Base-by-base conservation (phyloP, 2,888 invertebrate species). In the Pandemis corylana region DNA sequence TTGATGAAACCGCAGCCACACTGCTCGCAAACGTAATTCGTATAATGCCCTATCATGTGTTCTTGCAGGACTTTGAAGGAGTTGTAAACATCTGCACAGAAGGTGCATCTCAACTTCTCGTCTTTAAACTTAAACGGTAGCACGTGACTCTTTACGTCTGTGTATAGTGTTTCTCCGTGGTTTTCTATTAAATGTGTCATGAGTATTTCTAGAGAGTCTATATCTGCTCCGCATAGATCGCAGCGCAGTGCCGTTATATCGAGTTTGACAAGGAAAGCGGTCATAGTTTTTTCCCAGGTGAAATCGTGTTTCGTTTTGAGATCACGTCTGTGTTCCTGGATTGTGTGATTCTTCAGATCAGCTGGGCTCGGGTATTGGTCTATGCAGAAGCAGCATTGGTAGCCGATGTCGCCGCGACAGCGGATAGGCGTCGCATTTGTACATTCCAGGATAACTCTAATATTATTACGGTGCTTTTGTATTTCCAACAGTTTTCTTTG, bases 1-100 rank as follows among this genome's bases (percentile, higher is more conserved):
- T 85, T 88, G 0, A 91, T 86, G 53, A 91, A 92, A 0, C 92
- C 90, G 1, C 73, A 68, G 12, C 78, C 80, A 53, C 88, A 88
- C 0, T 80, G 62, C 5, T 81, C 74, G 63, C 88, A 87, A 5
- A 84, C 77, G 49, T 79, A 85, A 77, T 87, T 87, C 9, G 76
- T 78, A 61, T 80, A 86, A 74, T 87, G 88, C 0, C 77, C 44
- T 7, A 78, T 81, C 85, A 88, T 88, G 49, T 89, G 87, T n/a
- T 85, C 82, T 7, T 82, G 76, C 0, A 87, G 71, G 0, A 78
- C 71, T 75, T 83, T 87, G 67, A 86, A 85, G 46, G 80, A 80
- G 42, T 77, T 71, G 56, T 79, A 86, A 4, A 71, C 74, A 0
- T 76, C 75, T 4, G 72, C 42, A 20, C 88, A 88, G 56, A 81